A percentile compares a stretch with the other conserved stretches of the same genome.
Conservation (phyloP, 2,888 invertebrate genomes). For the Cheilosia impressa region DNA sequence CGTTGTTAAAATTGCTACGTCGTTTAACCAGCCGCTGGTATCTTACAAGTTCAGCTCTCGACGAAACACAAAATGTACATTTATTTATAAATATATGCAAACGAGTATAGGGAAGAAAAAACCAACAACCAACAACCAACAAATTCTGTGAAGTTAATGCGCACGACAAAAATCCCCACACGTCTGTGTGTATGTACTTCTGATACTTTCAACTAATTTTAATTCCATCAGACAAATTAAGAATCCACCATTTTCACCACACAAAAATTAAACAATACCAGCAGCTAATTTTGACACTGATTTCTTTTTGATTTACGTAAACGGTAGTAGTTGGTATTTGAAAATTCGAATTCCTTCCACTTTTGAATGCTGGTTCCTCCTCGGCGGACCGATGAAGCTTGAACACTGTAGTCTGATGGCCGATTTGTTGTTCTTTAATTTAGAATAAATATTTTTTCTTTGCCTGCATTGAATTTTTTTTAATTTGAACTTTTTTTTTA, state of each 20-base stretch:
- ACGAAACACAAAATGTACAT: not conserved
- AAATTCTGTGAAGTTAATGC: constrained; percentile 47
- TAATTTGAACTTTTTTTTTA: not conserved
- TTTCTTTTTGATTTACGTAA: constrained; percentile 12
- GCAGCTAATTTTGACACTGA: constrained; percentile 6
- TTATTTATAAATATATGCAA: constrained; percentile 50
- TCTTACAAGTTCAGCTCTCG: constrained; percentile 19
- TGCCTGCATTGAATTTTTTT: not conserved
- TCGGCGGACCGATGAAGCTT: constrained; percentile 2
- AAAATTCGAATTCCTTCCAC: not conserved
- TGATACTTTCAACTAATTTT: constrained; percentile 30
- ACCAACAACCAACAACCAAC: too few species aligned
- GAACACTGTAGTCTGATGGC: constrained; percentile 15
- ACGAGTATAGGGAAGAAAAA: constrained; percentile 6
- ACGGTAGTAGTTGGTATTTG: not conserved
- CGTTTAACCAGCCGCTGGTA: constrained; percentile 11
- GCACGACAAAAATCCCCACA: constrained; percentile 49
- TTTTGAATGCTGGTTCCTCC: not conserved
- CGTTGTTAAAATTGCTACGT: not conserved
- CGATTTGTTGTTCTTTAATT: constrained; percentile 16
- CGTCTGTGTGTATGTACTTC: constrained; percentile 11
- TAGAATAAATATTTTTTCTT: not conserved
- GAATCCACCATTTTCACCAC: constrained; percentile 23
- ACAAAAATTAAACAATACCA: not conserved
- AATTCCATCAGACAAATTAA: constrained; percentile 29